phyloP scores from a whole-genome alignment of 1,140 invertebrate species.

The Aphaenogaster rudis region DNA sequence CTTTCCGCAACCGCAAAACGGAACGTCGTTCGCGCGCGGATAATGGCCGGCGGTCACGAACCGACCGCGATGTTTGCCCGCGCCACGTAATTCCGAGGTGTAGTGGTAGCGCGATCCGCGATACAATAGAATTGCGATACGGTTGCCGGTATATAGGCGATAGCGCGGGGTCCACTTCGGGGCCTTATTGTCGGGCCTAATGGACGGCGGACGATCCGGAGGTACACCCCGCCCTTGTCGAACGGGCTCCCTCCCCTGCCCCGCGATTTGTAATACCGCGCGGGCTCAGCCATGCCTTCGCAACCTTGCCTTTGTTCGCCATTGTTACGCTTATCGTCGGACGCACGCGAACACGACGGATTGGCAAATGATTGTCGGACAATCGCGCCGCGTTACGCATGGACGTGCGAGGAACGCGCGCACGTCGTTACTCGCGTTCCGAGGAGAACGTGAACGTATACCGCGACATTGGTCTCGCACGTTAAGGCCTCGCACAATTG shows the following conservation, averaged over 20 bases:
- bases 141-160: constrained; percentile 29
- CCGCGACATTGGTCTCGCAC: neutral
- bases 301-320: constrained; percentile 52
- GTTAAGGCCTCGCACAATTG: neutral
- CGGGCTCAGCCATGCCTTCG: constrained; percentile 43
- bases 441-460: neutral
- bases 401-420: neutral
- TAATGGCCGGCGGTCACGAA: constrained; percentile 47
- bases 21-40: constrained; percentile 25
- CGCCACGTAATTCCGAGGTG: neutral
- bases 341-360: constrained; percentile 33
- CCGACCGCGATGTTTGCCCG: constrained; percentile 31
- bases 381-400: constrained; percentile 41
- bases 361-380: constrained; percentile 55
- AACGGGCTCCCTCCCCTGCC: constrained; percentile 9
- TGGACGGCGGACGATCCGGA: constrained; percentile 31
- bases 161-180: constrained; percentile 32
- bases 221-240: constrained; percentile 23
- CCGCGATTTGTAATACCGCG: constrained; percentile 57
- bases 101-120: constrained; percentile 53
- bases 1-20: constrained; percentile 23
- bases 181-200: constrained; percentile 60
- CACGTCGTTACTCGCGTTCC: neutral
- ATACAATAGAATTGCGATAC: constrained; percentile 67
- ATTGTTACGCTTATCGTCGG: constrained; percentile 51